These are phyloP conservation scores for Thereva nobilitata DNA, from an alignment of 2,888 invertebrate genomes.

Conservation along the genomic window DNA sequence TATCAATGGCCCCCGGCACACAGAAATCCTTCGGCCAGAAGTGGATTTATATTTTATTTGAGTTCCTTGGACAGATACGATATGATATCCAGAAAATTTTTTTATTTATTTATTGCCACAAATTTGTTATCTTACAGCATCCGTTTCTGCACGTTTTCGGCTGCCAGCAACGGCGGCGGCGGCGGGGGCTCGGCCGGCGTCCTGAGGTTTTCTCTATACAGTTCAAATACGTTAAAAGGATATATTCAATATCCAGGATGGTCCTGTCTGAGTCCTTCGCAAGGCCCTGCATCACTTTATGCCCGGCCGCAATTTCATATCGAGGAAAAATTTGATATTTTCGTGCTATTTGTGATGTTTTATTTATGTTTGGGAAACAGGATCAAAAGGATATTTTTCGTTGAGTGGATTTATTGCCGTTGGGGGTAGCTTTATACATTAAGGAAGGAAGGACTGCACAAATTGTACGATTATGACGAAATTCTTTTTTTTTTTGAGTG, in stretches of 20 bases:
- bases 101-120: constrained; percentile 43
- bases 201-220: constrained; percentile 1
- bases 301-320: constrained; percentile 32
- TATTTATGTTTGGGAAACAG: constrained; percentile 37
- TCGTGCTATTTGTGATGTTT: constrained; percentile 33
- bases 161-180: no score
- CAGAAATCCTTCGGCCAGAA: constrained; percentile 1
- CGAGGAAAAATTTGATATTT: constrained; percentile 29
- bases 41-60: constrained; percentile 42
- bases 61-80: constrained; percentile 41
- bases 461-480: constrained; percentile 20
- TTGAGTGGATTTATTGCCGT: constrained; percentile 39
- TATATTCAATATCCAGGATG: constrained; percentile 5
- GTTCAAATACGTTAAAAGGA: not conserved
- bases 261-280: not conserved
- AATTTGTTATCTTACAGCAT: constrained; percentile 37
- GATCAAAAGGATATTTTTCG: constrained; percentile 40
- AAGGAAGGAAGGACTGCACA: constrained; percentile 20
- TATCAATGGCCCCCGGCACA: constrained; percentile 13
- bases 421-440: constrained; percentile 10
- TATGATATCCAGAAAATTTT: constrained; percentile 40
- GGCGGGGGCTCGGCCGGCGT: no score
- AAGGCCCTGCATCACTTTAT: not conserved
- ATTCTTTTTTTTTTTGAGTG: not conserved
- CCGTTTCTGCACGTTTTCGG: constrained; percentile 11